Evolutionary conservation across 2,797 vertebrate species (phyloP).

Genomic region (Cryptoprocta ferox): DNA sequence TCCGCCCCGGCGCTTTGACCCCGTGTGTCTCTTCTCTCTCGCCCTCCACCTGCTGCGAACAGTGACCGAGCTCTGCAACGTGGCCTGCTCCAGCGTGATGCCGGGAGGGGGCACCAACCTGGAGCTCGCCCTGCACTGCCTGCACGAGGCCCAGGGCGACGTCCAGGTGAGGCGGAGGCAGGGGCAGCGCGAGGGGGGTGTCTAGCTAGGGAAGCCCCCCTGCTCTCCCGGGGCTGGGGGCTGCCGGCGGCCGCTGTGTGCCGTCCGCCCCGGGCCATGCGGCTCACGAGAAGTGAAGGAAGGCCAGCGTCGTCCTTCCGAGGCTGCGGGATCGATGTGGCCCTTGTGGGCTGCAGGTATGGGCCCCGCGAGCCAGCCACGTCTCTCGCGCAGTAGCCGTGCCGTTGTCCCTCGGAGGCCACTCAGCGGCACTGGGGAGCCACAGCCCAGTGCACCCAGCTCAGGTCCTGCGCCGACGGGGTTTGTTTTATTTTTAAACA

Average conservation of each 20-base stretch:
- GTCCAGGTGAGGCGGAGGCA: slow-evolving; percentile 81
- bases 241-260: fast-evolving
- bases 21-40: neutral
- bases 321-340: neutral
- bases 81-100: slow-evolving; percentile 89
- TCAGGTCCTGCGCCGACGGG: fast-evolving
- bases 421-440: neutral
- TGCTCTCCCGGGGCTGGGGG: neutral
- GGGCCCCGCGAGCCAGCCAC: neutral
- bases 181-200: fast-evolving
- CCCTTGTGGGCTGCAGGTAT: neutral
- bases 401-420: no score
- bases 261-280: neutral
- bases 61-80: slow-evolving; percentile 86
- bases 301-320: fast-evolving
- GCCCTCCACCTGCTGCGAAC: neutral
- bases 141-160: slow-evolving; percentile 87
- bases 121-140: slow-evolving; percentile 88
- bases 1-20: neutral
- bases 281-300: neutral
- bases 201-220: neutral
- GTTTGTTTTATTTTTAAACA: no score
- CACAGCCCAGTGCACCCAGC: fast-evolving
- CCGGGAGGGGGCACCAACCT: slow-evolving; percentile 89
- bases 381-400: neutral